Evolutionary conservation across 1,140 invertebrate genomes (phyloP).

Genomic region (Scaptomyza hsui): DNA sequence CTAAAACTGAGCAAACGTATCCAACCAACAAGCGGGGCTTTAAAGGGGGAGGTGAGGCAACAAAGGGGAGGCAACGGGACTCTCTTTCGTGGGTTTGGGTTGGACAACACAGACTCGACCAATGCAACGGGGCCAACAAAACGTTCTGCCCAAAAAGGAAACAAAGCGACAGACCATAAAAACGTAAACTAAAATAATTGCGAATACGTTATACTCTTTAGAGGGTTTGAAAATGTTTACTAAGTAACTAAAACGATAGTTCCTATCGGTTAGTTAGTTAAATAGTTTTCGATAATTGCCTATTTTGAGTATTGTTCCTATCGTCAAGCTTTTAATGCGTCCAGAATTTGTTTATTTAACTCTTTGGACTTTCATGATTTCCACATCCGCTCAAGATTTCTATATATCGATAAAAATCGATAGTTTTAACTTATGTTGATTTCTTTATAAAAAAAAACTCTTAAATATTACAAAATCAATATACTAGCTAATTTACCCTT

Average conservation of each 20-base stretch:
- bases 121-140: conserved; percentile 61
- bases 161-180: conserved; percentile 27
- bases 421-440: too few species aligned
- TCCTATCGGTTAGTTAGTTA: too few species aligned
- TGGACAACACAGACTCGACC: conserved; percentile 52
- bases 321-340: too few species aligned
- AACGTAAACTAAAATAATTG: neutral
- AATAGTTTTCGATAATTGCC: too few species aligned
- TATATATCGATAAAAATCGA: too few species aligned
- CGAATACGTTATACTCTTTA: conserved; percentile 5
- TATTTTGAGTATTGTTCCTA: too few species aligned
- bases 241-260: too few species aligned
- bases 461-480: neutral
- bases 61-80: conserved; percentile 23
- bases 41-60: neutral
- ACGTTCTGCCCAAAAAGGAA: conserved; percentile 69
- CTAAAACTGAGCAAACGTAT: conserved; percentile 61
- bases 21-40: conserved; percentile 17
- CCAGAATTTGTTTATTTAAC: too few species aligned
- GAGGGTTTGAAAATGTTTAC: too few species aligned
- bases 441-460: too few species aligned
- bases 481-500: neutral
- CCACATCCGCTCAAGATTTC: too few species aligned
- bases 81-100: conserved; percentile 54
- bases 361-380: too few species aligned